These are phyloP conservation scores for Camptogramma bilineatum DNA, from an alignment of 2,888 invertebrate species.

Conservation along the genomic window DNA sequence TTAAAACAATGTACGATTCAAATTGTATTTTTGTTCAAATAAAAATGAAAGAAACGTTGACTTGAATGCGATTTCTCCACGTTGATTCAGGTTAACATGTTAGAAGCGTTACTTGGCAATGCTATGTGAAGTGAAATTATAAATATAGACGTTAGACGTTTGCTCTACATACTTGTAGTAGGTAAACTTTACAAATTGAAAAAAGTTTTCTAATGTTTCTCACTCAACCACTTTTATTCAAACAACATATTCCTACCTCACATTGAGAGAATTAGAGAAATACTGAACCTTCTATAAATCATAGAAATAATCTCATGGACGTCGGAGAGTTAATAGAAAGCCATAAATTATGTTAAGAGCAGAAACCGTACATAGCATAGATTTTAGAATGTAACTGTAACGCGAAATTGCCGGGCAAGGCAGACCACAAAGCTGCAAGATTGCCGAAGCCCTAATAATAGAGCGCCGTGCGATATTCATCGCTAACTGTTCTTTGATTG, in stretches of 20 bases:
- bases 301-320: constrained; percentile 34
- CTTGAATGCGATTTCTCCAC: neutral
- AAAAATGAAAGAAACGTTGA: neutral
- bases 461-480: constrained; percentile 70
- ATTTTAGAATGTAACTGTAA: constrained; percentile 67
- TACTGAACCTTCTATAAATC: constrained; percentile 25
- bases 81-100: constrained; percentile 1
- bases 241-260: neutral
- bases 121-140: neutral
- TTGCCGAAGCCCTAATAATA: constrained; percentile 72
- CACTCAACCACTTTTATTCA: neutral
- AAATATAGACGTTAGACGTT: neutral
- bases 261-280: constrained; percentile 8
- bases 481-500: constrained; percentile 76
- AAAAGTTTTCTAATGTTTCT: neutral
- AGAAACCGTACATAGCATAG: constrained; percentile 39
- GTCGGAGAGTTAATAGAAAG: constrained; percentile 36
- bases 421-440: constrained; percentile 50
- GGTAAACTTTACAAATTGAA: neutral
- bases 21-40: neutral
- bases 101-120: neutral
- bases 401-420: constrained; percentile 59
- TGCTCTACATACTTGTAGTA: neutral
- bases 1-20: constrained; percentile 1
- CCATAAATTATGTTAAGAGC: constrained; percentile 38